phyloP scores from a whole-genome alignment of 2,888 invertebrate genomes.

The Drosophila lacicola region DNA sequence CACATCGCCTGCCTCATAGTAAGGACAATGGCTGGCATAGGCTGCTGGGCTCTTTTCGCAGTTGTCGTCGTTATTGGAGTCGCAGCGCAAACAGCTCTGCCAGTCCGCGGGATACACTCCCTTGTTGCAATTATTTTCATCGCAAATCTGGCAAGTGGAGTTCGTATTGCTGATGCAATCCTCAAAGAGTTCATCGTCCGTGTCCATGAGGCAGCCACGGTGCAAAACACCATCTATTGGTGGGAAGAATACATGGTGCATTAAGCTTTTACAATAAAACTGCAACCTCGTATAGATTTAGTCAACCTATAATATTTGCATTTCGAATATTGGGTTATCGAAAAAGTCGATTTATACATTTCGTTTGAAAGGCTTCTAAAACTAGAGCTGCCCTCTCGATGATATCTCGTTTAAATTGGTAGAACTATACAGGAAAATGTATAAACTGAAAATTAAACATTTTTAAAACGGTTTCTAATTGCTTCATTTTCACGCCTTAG shows the following conservation, averaged over 20 bases:
- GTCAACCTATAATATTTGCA: too few relatives aligned
- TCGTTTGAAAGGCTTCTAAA: too few relatives aligned
- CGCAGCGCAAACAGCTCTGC: constrained; percentile 74
- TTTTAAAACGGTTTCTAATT: too few relatives aligned
- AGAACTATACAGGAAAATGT: too few relatives aligned
- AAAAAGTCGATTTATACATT: too few relatives aligned
- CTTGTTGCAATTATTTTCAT: constrained; percentile 63
- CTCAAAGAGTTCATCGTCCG: constrained; percentile 56
- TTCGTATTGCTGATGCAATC: constrained; percentile 62
- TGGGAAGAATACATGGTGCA: not conserved
- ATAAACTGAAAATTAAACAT: too few relatives aligned
- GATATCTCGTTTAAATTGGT: too few relatives aligned
- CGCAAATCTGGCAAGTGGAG: constrained; percentile 63
- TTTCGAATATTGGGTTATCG: too few relatives aligned
- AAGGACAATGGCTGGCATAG: constrained; percentile 60
- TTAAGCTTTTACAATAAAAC: not conserved
- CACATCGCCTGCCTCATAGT: constrained; percentile 61
- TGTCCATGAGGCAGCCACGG: constrained; percentile 76
- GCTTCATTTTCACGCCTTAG: too few relatives aligned
- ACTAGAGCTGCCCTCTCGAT: too few relatives aligned
- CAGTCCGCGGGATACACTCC: constrained; percentile 72
- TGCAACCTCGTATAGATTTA: too few relatives aligned
- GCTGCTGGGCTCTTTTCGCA: constrained; percentile 61
- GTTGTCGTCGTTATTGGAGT: constrained; percentile 59
- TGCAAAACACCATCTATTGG: constrained; percentile 63